phyloP scores from a whole-genome alignment of 2,888 invertebrate genomes.

The Corbicula japonica region DNA sequence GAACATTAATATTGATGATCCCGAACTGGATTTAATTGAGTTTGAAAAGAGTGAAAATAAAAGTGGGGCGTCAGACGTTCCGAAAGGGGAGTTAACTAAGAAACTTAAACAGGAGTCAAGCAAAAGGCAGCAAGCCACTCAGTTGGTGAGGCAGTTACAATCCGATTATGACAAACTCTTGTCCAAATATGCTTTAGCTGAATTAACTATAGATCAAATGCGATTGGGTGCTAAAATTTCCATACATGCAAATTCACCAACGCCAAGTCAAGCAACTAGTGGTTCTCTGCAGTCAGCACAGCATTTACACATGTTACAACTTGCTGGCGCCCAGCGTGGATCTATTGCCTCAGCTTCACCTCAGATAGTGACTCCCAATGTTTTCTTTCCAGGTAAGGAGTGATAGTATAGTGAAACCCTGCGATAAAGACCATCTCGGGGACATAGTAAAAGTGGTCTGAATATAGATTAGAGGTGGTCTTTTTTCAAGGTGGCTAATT shows the following conservation, averaged over 20 bases:
- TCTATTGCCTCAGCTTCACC: conserved; percentile 71
- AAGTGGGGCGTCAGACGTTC: conserved; percentile 71
- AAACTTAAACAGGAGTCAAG: conserved; percentile 79
- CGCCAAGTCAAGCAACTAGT: conserved; percentile 76
- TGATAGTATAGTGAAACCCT: too few species aligned
- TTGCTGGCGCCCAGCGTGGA: conserved; percentile 67
- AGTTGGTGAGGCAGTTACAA: conserved; percentile 83
- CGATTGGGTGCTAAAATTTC: conserved; percentile 84
- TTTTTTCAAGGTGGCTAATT: too few species aligned
- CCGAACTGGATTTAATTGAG: conserved; percentile 44
- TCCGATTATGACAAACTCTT: conserved; percentile 85
- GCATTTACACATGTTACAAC: conserved; percentile 72
- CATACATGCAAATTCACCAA: conserved; percentile 82
- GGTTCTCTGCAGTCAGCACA: conserved; percentile 73
- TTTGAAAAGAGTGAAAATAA: conserved; percentile 65
- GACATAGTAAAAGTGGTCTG: too few species aligned
- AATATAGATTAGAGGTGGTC: too few species aligned
- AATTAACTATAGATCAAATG: conserved; percentile 86
- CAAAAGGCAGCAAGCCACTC: conserved; percentile 81
- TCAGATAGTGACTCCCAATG: conserved; percentile 51
- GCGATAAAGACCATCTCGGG: too few species aligned
- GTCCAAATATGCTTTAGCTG: conserved; percentile 86
- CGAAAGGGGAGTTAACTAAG: conserved; percentile 75
- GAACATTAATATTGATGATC: conserved; percentile 68
- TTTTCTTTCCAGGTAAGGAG: conserved; percentile 68